Base-by-base conservation (phyloP, 1,140 invertebrate genomes). In the Nixonia krombeini region DNA sequence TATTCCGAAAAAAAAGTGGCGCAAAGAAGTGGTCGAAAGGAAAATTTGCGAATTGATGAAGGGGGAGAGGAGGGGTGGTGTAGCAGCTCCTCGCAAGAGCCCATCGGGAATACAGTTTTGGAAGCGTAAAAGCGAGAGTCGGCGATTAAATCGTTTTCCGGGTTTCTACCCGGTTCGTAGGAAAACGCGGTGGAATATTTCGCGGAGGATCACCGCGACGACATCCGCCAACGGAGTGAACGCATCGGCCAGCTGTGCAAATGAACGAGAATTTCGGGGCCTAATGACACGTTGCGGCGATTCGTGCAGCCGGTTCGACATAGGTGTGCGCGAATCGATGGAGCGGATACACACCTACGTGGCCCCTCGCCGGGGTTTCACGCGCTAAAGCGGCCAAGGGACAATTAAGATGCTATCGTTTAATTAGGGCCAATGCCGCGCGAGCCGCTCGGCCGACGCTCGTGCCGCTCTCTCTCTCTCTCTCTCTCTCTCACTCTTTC, bases 341-440 rank as follows among this genome's bases (percentile, higher is more conserved):
- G 50, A 53, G 40, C 57, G 50, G 68, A 51, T n/a, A n/a, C n/a
- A 59, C 58, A 33, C 50, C 38, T 49, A 47, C 59, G 57, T 69
- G 47, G 23, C 61, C 51, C 16, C 42, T 64, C 50, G 59, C 51
- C 49, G 17, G 10, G 23, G 37, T 51, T 69, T 53, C 62, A 58
- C 65, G 70, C 64, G 65, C 70, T 65, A 58, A 72, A 71, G 51
- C 66, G 65, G 58, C 41, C 56, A 65, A 58, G 64, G 57, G 67
- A 52, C 63, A 75, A 78, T 79, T 79, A 74, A 80, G 76, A 80
- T 80, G 38, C 63, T 73, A 79, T 80, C 77, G 73, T 55, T 72
- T 80, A 81, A 81, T 78, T 76, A 75, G 70, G 71, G 72, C 63
- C 65, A 70, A 62, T 37, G 65, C 35, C 55, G 58, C 46, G 40